Conservation (phyloP, 1,140 invertebrate genomes). For the Meloidogyne hapla region DNA sequence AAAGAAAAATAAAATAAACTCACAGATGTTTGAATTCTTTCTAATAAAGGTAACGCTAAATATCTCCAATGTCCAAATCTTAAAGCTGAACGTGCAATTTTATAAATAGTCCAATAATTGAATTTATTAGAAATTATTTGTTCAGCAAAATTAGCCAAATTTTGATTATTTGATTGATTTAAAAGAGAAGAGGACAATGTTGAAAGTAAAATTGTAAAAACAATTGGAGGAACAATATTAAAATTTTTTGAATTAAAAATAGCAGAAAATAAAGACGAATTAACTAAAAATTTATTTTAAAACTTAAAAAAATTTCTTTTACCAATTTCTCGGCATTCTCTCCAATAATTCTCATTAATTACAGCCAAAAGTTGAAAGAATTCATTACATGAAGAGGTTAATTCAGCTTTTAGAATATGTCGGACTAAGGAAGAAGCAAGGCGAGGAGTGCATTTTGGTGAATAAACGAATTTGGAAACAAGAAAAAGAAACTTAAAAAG, state of each 20-base stretch:
- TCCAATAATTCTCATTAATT: constrained; percentile 14
- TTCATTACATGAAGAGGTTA: neutral
- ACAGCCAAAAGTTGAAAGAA: constrained; percentile 22
- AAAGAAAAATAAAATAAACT: neutral
- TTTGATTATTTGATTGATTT: constrained; percentile 1
- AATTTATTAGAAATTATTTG: constrained; percentile 8
- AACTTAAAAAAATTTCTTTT: neutral
- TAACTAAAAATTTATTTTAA: neutral
- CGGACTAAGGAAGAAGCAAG: neutral
- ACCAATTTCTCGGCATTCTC: constrained; percentile 13
- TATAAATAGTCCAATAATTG: constrained; percentile 22
- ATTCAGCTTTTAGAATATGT: neutral
- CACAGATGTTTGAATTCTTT: constrained; percentile 12
- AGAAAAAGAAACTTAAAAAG: constrained; percentile 19
- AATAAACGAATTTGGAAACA: neutral
- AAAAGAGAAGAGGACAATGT: constrained; percentile 4
- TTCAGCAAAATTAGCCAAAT: neutral
- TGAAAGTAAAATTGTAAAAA: constrained; percentile 13
- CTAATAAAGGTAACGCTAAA: constrained; percentile 22
- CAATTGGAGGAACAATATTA: neutral
- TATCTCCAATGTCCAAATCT: constrained; percentile 24
- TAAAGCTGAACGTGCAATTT: constrained; percentile 14
- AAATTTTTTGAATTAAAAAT: constrained; percentile 1
- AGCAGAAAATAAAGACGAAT: neutral
- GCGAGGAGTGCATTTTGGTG: neutral